A percentile compares a stretch with the other conserved stretches of the same genome.
Conservation (phyloP, 2,888 invertebrate genomes). For the Salpingus planirostris region DNA sequence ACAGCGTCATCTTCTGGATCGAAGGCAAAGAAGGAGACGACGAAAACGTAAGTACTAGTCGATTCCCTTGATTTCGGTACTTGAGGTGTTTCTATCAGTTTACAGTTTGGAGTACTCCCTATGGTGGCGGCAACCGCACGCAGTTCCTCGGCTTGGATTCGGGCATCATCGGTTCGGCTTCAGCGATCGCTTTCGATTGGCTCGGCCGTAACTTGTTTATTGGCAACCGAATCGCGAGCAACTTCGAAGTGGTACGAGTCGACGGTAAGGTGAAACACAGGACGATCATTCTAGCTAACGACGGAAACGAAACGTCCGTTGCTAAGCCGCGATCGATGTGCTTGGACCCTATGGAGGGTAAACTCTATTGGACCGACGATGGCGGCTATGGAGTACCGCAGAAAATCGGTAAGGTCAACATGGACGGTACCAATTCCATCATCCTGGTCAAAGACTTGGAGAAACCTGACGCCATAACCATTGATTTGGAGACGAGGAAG, state of each 20-base stretch:
- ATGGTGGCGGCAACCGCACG: constrained; percentile 76
- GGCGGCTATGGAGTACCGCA: constrained; percentile 83
- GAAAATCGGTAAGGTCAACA: constrained; percentile 83
- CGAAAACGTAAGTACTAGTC: constrained; percentile 45
- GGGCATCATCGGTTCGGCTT: constrained; percentile 86
- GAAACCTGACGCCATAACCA: constrained; percentile 74
- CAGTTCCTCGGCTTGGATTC: constrained; percentile 72
- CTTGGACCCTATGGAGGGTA: constrained; percentile 88
- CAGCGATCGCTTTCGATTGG: constrained; percentile 94
- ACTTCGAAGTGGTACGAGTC: constrained; percentile 80
- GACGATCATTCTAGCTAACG: constrained; percentile 79
- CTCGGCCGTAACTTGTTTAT: constrained; percentile 89
- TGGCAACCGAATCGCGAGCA: constrained; percentile 81
- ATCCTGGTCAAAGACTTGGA: constrained; percentile 63
- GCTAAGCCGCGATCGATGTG: constrained; percentile 81
- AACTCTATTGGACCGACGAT: constrained; percentile 93
- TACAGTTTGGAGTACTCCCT: constrained; percentile 75
- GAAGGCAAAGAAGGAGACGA: constrained; percentile 69
- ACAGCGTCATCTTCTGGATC: constrained; percentile 79
- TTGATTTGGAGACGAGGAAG: constrained; percentile 72
- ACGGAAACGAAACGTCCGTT: constrained; percentile 77
- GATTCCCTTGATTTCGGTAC: neutral
- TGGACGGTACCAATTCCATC: constrained; percentile 81
- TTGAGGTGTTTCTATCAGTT: constrained; percentile 46
- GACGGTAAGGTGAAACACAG: constrained; percentile 79